These are phyloP conservation scores for Lacerta agilis DNA, from an alignment of 2,797 vertebrate species.

Conservation along the genomic window DNA sequence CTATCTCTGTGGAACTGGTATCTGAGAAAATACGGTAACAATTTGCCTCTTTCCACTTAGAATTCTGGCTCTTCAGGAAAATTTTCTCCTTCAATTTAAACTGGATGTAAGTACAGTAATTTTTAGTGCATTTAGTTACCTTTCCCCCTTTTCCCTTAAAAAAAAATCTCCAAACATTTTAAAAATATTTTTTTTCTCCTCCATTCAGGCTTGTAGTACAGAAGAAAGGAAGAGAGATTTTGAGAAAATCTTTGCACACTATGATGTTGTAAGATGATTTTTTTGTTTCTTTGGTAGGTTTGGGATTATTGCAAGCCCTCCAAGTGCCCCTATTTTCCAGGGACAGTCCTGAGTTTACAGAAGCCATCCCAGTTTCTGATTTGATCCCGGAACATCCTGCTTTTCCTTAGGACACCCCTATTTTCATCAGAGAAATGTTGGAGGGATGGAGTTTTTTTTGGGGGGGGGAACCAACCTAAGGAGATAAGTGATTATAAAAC, in stretches of 20 bases:
- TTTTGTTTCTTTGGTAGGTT: not conserved
- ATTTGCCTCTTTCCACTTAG: slow-evolving; percentile 74
- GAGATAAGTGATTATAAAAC: no score
- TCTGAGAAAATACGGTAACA: not conserved
- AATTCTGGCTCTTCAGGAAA: slow-evolving; percentile 93
- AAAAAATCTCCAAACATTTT: not conserved
- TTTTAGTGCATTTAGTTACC: not conserved
- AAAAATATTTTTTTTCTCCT: not conserved
- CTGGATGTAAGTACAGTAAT: slow-evolving; percentile 88
- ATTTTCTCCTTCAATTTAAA: slow-evolving; percentile 95
- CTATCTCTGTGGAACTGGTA: slow-evolving; percentile 21
- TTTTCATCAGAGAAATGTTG: no score
- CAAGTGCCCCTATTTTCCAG: no score
- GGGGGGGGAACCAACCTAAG: no score
- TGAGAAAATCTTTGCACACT: slow-evolving; percentile 94
- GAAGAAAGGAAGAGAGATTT: slow-evolving; percentile 92
- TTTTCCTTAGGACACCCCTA: no score
- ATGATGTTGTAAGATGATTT: slow-evolving; percentile 89
- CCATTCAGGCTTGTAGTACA: slow-evolving; percentile 83
- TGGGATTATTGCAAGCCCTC: not conserved
- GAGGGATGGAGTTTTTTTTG: no score
- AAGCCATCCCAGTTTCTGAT: no score
- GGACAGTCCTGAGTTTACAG: no score
- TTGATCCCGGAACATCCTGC: no score
- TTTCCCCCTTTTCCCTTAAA: not conserved